Evolutionary conservation across 2,113 vertebrate genomes (phyloP).

Genomic region (Lanius ludovicianus): DNA sequence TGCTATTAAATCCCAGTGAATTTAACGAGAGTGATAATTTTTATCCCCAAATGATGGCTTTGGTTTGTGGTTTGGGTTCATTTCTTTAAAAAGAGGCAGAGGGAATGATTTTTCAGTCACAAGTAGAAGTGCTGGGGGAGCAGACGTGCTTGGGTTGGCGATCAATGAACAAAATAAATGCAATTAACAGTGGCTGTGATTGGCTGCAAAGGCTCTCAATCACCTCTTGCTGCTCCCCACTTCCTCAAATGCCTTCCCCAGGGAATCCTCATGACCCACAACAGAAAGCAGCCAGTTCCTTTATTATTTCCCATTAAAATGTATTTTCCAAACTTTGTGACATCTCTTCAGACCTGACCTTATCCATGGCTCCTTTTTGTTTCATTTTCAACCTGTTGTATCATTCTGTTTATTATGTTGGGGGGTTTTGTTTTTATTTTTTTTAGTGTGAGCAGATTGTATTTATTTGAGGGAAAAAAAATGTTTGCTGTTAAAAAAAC

Average conservation of each 20-base stretch:
- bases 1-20: background rate
- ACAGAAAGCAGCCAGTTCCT: background rate
- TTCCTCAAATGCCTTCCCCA: background rate
- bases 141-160: background rate
- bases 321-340: background rate
- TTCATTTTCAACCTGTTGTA: constrained; percentile 6
- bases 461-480: constrained; percentile 61
- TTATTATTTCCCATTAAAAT: background rate
- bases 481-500: constrained; percentile 12
- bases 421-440: no score
- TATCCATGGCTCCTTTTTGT: background rate
- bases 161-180: background rate
- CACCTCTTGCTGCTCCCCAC: background rate
- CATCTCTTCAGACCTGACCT: background rate
- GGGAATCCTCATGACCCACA: background rate
- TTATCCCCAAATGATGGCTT: background rate
- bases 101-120: background rate
- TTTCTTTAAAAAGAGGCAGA: background rate
- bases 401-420: constrained; percentile 4
- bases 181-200: background rate
- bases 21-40: background rate
- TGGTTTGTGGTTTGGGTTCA: background rate
- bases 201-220: background rate
- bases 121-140: background rate
- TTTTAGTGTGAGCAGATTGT: constrained; percentile 41